Conservation (phyloP, 2,113 vertebrate genomes). For the Nycticebus coucang region DNA sequence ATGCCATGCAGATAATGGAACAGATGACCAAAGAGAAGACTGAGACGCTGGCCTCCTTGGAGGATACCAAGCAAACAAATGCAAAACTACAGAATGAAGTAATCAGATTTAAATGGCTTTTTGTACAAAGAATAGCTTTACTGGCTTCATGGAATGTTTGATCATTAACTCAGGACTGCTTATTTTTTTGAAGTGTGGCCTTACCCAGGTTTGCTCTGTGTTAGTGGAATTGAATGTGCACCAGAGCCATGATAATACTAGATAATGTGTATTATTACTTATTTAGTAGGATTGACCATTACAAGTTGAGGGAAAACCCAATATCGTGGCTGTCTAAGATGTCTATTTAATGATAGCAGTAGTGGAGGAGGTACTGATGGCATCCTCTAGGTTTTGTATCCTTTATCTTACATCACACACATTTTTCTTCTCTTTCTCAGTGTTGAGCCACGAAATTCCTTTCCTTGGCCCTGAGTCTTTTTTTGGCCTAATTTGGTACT, state of each 20-base stretch:
- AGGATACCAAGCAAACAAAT: constrained; percentile 86
- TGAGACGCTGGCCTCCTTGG: constrained; percentile 85
- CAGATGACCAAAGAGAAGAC: constrained; percentile 89
- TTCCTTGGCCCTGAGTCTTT: not conserved
- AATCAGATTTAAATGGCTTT: constrained; percentile 76
- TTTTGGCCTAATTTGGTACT: not conserved
- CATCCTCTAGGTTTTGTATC: not conserved
- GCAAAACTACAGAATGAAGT: constrained; percentile 91
- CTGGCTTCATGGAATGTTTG: not conserved
- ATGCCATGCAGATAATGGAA: constrained; percentile 88
- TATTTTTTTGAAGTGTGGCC: constrained; percentile 22
- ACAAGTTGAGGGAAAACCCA: not conserved
- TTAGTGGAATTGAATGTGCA: not conserved
- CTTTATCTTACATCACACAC: not conserved
- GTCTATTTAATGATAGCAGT: not conserved
- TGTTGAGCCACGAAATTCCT: not conserved
- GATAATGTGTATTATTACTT: constrained; percentile 32
- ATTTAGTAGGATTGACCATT: constrained; percentile 17
- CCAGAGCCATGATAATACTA: not conserved
- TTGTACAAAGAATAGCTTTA: constrained; percentile 47
- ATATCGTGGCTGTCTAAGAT: not conserved
- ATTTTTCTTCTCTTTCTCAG: not conserved
- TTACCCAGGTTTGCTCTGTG: not conserved
- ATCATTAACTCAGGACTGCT: not conserved
- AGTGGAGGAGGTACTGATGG: not conserved